Evolutionary conservation across 2,888 invertebrate genomes (phyloP), one percentile per base, ranked within the genome.

Genomic region (Pristionchus fissidentatus): DNA sequence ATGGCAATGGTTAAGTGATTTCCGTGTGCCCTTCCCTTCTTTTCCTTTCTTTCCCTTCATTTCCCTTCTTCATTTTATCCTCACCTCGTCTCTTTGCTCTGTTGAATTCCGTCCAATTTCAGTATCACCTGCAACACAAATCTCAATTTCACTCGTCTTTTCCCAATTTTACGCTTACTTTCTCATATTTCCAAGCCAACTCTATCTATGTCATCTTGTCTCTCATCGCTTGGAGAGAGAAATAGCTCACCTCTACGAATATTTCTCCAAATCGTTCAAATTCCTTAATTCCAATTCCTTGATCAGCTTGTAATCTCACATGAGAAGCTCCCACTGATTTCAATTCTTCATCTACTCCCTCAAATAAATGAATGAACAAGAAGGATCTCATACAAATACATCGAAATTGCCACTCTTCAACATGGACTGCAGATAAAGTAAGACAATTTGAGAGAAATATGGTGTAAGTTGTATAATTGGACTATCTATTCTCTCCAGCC

Each of bases 61-160:
- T n/a, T 19, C 38, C 7, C 22, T 22, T n/a, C 57, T 60, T 32
- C 4, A 22, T 49, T 10, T 35, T 22, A 19, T 41, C 43, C 84
- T 75, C 78, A 89, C 87, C 88, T 90, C 4, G 90, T 87, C 80
- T 91, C 91, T 81, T 91, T 91, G 85, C 88, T 89, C 66, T 91
- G 90, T 35, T 88, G 87, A 43, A 91, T 87, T 22, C 91, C 91
- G 82, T 91, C 91, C 79, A 91, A 86, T 84, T 90, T 91, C 84
- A 90, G 84, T 55, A 91, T 86, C 73, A 88, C 87, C 81, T 91
- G 90, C 15, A 90, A 43, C 3, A 3, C 7, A 26, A n/a, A n/a
- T n/a, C 49, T 49, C 49, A 49, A 10, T 10, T 49, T 49, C 49
- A 13, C 49, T 49, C 49, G 49, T 49, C 49, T 10, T 10, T 13